phyloP scores from a whole-genome alignment of 2,113 vertebrate genomes.

The Sceloporus tristichus region DNA sequence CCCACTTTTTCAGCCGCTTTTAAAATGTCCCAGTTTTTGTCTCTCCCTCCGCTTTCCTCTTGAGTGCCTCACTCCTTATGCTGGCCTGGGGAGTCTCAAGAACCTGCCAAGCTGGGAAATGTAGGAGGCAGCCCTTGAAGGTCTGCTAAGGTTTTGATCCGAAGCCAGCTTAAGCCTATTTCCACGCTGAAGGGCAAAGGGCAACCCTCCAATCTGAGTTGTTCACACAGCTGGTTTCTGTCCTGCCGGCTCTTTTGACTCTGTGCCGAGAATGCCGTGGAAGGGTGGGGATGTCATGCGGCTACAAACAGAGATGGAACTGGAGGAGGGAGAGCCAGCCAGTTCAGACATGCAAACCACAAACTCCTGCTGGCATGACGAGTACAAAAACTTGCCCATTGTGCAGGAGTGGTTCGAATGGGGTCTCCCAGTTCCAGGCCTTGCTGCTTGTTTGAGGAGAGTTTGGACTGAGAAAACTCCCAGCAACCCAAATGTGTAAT shows the following conservation, averaged over 20 bases:
- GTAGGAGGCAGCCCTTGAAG: neutral
- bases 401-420: neutral
- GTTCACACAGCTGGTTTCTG: neutral
- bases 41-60: neutral
- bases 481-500: too few species aligned
- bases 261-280: neutral
- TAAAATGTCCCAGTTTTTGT: neutral
- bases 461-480: too few species aligned
- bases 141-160: neutral
- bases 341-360: constrained; percentile 4
- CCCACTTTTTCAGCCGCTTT: too few species aligned
- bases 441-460: too few species aligned
- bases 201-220: neutral
- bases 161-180: neutral
- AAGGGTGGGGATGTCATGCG: neutral
- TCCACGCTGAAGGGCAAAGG: constrained; percentile 3
- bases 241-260: neutral
- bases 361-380: neutral
- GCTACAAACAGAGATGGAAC: neutral
- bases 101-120: neutral
- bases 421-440: too few species aligned
- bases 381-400: neutral
- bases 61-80: too few species aligned
- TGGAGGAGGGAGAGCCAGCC: neutral
- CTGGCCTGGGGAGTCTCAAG: neutral